A percentile compares a stretch with the other conserved stretches of the same genome.
phyloP scores from a whole-genome alignment of 2,888 invertebrate genomes.

The Galerucella pusilla region DNA sequence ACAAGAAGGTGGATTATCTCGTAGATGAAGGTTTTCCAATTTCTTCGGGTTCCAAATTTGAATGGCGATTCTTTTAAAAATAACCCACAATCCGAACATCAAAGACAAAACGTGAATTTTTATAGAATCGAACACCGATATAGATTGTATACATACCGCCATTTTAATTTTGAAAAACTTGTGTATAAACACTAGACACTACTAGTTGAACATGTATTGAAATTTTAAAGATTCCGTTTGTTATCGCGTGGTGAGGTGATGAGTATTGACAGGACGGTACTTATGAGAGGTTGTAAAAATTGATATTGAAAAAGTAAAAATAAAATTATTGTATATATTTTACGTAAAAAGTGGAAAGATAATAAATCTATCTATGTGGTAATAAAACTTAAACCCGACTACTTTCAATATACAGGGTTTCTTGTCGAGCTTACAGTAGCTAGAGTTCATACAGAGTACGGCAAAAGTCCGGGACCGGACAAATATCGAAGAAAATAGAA shows the following conservation, averaged over 20 bases:
- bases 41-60: constrained; percentile 68
- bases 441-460: too few species aligned
- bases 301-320: background rate
- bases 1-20: constrained; percentile 72
- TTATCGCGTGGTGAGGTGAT: constrained; percentile 13
- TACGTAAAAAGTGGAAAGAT: too few species aligned
- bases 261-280: constrained; percentile 19
- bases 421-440: too few species aligned
- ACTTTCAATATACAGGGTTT: too few species aligned
- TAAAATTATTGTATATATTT: background rate
- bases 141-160: constrained; percentile 62
- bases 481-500: too few species aligned
- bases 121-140: constrained; percentile 65
- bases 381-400: too few species aligned
- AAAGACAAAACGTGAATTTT: constrained; percentile 67
- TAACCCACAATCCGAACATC: constrained; percentile 67
- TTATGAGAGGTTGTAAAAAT: background rate
- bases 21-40: constrained; percentile 61
- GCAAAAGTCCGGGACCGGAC: too few species aligned
- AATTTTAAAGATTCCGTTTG: constrained; percentile 28
- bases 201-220: constrained; percentile 8
- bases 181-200: constrained; percentile 13
- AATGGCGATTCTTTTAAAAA: constrained; percentile 65
- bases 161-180: constrained; percentile 7
- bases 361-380: too few species aligned